A percentile compares a stretch with the other conserved stretches of the same genome.
Conservation (phyloP, 2,797 vertebrate species). For the Furcifer pardalis region DNA sequence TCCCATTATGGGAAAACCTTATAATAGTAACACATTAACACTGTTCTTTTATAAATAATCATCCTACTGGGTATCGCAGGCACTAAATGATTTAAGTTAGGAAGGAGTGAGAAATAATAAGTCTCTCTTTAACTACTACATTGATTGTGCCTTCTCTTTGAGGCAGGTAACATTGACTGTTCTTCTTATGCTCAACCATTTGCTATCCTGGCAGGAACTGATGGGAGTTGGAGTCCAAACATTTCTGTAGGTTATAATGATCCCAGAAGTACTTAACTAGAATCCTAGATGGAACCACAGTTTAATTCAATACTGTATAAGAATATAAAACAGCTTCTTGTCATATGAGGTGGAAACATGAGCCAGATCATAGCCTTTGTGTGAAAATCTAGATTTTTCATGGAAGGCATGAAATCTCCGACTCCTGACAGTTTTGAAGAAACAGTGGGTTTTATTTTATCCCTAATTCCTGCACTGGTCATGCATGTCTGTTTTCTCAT, state of each 20-base stretch:
- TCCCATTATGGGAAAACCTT: background rate
- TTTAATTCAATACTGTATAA: background rate
- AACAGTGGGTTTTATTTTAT: background rate
- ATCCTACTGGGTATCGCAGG: background rate
- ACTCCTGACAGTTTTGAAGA: background rate
- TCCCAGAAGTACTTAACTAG: background rate
- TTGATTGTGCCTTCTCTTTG: background rate
- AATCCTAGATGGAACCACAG: background rate
- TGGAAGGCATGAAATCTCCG: background rate
- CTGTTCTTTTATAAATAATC: accelerated
- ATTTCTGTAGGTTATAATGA: background rate
- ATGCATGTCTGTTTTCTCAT: background rate
- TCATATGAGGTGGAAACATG: background rate
- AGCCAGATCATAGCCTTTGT: background rate
- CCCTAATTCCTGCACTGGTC: background rate
- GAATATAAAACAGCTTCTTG: background rate
- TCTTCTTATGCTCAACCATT: background rate
- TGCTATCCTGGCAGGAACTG: background rate
- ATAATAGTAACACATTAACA: background rate
- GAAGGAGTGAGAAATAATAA: background rate
- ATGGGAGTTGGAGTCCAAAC: background rate
- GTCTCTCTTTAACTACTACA: background rate
- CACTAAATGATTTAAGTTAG: background rate
- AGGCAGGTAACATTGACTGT: background rate
- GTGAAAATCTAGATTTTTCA: background rate